Conservation (phyloP, 1,140 invertebrate genomes). For the Uloborus diversus region DNA sequence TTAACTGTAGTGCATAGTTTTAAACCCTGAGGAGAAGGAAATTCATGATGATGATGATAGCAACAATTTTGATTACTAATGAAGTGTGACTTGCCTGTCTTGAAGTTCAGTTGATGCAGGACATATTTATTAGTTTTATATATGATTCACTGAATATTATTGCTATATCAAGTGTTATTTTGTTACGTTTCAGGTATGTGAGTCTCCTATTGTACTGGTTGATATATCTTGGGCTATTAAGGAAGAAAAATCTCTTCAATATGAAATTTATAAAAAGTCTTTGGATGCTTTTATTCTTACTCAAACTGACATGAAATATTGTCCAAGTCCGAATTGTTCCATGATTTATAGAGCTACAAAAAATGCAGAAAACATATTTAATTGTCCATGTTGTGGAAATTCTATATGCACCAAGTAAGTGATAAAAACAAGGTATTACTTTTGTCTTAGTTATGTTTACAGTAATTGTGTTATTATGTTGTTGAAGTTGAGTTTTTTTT, state of each 20-base stretch:
- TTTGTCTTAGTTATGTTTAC: neutral
- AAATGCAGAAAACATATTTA: conserved; percentile 16
- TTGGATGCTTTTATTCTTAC: conserved; percentile 18
- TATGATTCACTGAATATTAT: too few relatives aligned
- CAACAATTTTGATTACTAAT: too few relatives aligned
- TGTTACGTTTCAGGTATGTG: conserved; percentile 10
- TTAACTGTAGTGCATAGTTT: too few relatives aligned
- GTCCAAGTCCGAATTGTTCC: conserved; percentile 52
- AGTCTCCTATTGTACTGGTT: neutral
- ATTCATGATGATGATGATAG: too few relatives aligned
- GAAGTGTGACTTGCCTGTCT: too few relatives aligned
- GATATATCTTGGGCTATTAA: conserved; percentile 25
- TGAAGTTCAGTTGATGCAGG: too few relatives aligned
- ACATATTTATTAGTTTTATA: too few relatives aligned
- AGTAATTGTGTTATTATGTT: too few relatives aligned
- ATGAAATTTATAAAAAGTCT: conserved; percentile 15
- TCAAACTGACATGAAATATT: conserved; percentile 15
- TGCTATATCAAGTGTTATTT: neutral
- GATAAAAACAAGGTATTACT: too few relatives aligned
- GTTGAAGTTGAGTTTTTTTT: too few relatives aligned
- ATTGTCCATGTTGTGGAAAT: conserved; percentile 19
- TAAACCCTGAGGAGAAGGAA: too few relatives aligned
- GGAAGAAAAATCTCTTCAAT: conserved; percentile 7
- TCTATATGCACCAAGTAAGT: conserved; percentile 45
- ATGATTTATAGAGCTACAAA: conserved; percentile 34